phyloP scores from a whole-genome alignment of 2,888 invertebrate species.

The Alviniconcha strummeri region DNA sequence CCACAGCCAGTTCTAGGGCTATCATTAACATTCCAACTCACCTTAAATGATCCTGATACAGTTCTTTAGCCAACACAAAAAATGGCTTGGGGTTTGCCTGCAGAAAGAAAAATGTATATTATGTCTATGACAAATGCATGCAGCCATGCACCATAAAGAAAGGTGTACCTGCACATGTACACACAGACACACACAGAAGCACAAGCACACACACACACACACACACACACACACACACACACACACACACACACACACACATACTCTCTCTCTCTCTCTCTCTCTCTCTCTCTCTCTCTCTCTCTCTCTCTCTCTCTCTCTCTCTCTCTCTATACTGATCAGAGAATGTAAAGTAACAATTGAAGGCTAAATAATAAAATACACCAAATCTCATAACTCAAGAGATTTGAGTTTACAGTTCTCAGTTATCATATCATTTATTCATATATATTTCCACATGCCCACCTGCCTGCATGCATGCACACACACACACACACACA shows the following conservation, averaged over 20 bases:
- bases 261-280: too few species aligned
- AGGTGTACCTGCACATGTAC: background rate
- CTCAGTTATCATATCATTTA: too few species aligned
- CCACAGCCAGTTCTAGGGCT: too few species aligned
- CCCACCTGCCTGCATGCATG: background rate
- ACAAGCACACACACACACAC: slow-evolving; percentile 6
- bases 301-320: too few species aligned
- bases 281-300: too few species aligned
- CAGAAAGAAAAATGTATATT: too few species aligned
- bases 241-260: background rate
- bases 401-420: too few species aligned
- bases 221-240: background rate
- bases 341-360: too few species aligned
- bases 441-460: background rate
- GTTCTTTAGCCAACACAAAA: slow-evolving; percentile 90
- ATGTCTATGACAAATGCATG: background rate
- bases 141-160: background rate
- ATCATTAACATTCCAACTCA: background rate
- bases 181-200: background rate
- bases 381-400: too few species aligned
- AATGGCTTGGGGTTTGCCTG: slow-evolving; percentile 92
- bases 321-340: too few species aligned
- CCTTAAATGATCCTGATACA: slow-evolving; percentile 88
- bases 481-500: background rate
- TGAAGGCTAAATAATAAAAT: too few species aligned